Evolutionary conservation across 1,140 invertebrate genomes (phyloP).

Genomic region (Drosophila triauraria): DNA sequence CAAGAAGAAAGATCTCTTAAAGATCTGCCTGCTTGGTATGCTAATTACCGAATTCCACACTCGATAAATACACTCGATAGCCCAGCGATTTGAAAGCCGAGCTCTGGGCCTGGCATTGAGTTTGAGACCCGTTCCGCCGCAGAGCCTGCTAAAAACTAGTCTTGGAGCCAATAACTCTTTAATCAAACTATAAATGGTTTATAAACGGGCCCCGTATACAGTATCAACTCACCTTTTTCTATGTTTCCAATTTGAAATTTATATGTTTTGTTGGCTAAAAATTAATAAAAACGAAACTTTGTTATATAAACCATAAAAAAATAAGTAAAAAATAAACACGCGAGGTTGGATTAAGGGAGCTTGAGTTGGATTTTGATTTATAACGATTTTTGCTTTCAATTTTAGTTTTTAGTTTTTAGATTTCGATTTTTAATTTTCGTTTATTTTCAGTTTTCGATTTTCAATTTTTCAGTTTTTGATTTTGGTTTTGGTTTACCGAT

Average conservation of each 20-base stretch:
- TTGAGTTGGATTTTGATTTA: conserved; percentile 6
- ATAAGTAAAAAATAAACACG: conserved; percentile 36
- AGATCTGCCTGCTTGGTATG: conserved; percentile 29
- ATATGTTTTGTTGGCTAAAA: conserved; percentile 34
- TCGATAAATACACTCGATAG: conserved; percentile 17
- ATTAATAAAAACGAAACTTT: conserved; percentile 11
- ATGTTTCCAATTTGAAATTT: conserved; percentile 33
- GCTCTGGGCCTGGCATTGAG: conserved; percentile 24
- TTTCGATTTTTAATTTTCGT: conserved; percentile 2
- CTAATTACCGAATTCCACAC: conserved; percentile 31
- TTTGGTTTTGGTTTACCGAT: conserved; percentile 68
- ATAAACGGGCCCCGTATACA: neutral
- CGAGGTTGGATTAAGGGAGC: neutral
- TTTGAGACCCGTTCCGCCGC: conserved; percentile 20
- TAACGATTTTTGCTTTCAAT: conserved; percentile 35
- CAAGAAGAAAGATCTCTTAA: conserved; percentile 12
- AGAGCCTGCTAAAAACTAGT: conserved; percentile 22
- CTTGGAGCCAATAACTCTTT: neutral
- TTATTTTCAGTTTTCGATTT: conserved; percentile 17
- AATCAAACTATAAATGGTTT: conserved; percentile 14
- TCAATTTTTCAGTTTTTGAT: conserved; percentile 27
- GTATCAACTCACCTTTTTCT: conserved; percentile 32
- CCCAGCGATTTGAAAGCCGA: conserved; percentile 22
- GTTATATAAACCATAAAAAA: conserved; percentile 32
- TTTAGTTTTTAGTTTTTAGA: conserved; percentile 14